Evolutionary conservation across 2,797 vertebrate genomes (phyloP).

Genomic region (Helarctos malayanus): DNA sequence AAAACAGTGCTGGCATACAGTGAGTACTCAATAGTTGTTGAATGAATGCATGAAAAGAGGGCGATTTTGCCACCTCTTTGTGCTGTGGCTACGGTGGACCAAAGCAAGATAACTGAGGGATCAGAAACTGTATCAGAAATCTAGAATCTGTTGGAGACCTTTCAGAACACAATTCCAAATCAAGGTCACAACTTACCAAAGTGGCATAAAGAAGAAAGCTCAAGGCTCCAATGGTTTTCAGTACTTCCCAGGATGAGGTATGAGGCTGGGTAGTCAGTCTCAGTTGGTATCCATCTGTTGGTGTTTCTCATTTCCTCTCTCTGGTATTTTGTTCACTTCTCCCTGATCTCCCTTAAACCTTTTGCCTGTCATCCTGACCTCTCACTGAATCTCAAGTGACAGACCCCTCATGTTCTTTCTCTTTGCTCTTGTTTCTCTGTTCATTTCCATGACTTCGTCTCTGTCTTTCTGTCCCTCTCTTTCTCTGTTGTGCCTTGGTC

Average conservation of each 20-base stretch:
- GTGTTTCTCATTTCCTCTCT: not conserved
- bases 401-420: not conserved
- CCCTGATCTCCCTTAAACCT: not conserved
- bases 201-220: not conserved
- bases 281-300: not conserved
- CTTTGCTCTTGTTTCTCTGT: not conserved
- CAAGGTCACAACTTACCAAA: not conserved
- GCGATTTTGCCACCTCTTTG: not conserved
- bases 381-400: not conserved
- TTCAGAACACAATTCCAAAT: not conserved
- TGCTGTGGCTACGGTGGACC: not conserved
- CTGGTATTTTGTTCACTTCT: not conserved
- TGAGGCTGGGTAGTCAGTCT: not conserved
- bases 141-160: not conserved
- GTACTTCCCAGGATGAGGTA: not conserved
- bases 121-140: not conserved
- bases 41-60: not conserved
- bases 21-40: not conserved
- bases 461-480: not conserved
- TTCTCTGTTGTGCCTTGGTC: not conserved
- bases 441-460: not conserved
- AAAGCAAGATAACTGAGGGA: not conserved
- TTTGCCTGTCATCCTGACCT: not conserved
- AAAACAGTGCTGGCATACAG: not conserved
- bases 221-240: not conserved